Evolutionary conservation across 1,140 invertebrate species (phyloP).

Genomic region (Pogonognathellus flavescens): DNA sequence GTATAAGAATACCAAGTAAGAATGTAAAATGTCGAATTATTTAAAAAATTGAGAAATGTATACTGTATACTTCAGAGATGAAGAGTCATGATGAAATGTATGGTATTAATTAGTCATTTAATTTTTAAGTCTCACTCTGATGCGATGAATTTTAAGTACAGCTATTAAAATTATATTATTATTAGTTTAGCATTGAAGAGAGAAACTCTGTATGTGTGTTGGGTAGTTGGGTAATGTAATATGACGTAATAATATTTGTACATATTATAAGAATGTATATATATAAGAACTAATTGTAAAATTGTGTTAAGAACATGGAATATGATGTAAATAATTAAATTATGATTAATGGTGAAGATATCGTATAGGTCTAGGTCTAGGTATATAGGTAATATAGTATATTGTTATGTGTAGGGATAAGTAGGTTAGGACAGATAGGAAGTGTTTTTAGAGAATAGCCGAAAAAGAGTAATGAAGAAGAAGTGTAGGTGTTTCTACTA

Average conservation of each 20-base stretch:
- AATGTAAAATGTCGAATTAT: no score
- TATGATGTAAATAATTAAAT: no score
- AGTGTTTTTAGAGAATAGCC: not conserved
- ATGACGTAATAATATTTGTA: no score
- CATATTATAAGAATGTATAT: no score
- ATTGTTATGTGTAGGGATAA: not conserved
- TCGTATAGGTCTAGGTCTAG: not conserved
- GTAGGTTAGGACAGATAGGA: not conserved
- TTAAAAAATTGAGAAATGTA: not conserved
- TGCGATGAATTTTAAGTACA: slow-evolving; percentile 13
- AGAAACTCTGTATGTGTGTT: not conserved
- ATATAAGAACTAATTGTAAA: no score
- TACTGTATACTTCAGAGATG: slow-evolving; percentile 35
- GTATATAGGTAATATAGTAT: not conserved
- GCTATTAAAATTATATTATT: slow-evolving; percentile 3
- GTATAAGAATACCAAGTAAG: not conserved
- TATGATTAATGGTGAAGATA: not conserved
- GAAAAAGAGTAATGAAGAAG: not conserved
- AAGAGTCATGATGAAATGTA: slow-evolving; percentile 40
- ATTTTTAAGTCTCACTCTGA: slow-evolving; percentile 28
- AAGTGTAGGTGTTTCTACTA: not conserved
- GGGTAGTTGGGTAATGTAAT: no score
- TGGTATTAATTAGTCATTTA: slow-evolving; percentile 30
- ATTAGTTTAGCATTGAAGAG: not conserved
- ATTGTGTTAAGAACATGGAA: no score